Evolutionary conservation across 2,888 invertebrate genomes (phyloP), one percentile per base, ranked within the genome.

Genomic region (Nipponacmea schrenckii): DNA sequence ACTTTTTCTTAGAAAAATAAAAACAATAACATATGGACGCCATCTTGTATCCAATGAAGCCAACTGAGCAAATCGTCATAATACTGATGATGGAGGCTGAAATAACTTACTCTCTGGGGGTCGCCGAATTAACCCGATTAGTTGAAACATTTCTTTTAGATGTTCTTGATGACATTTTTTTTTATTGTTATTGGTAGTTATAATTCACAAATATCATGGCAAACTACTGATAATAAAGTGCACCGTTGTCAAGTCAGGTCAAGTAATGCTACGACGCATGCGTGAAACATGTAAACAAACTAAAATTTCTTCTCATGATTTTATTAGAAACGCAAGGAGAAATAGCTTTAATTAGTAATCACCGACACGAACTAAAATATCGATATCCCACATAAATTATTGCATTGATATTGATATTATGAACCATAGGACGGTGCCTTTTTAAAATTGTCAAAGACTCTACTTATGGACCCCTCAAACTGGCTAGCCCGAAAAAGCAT

Each of bases 1-100:
- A 2, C 39, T 5, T 39, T 39, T 39, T 1, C 10, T 10, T 39
- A 8, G 10, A 39, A 39, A 39, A 39, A 8, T 39, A 10, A 7
- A 39, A 39, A 39, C 39, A 39, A 39, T 39, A 39, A 39, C 10
- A 39, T 62, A 64, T n/a, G 77, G 72, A 77, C 74, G 83, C 84
- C 84, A 84, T 84, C 69, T 84, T 84, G 84, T 84, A 81, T 80
- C 83, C 76, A 84, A 82, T 73, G 71, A 76, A 62, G 45, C 27
- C 26, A 69, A 48, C 44, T 17, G 39, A 27, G 27, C 44, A 12
- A 65, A 70, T 15, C 48, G 69, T 46, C 46, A 67, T 63, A n/a
- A 24, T 56, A 20, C 50, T 56, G 56, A 27, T 68, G 62, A 12
- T 27, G 7, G 15, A 39, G 17, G 1, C 39, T 26, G 50, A n/a